Evolutionary conservation across 1,140 invertebrate genomes (phyloP), one percentile per base, ranked within the genome.

Genomic region (Mactra quadrangularis): DNA sequence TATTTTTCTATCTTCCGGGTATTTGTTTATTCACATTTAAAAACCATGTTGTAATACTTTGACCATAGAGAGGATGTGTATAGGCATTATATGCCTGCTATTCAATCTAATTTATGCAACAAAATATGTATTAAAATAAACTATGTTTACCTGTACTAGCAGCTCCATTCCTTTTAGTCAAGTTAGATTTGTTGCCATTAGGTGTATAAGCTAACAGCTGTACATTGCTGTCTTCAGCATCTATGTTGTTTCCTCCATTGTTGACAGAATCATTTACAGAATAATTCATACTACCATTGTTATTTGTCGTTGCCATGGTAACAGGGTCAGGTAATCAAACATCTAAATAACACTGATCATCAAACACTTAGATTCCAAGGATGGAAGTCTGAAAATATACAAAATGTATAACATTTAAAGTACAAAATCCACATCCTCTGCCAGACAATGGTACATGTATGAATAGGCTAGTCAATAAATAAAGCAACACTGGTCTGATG

Each of bases 81-180:
- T 6, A 19, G 4, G 6, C 17, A 55, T 6, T 9, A 7, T 19
- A 55, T 22, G 6, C 6, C 6, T 55, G 52, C 6, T 22, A 19
- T 19, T 22, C 6, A 6, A 22, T n/a, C 6, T 27, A 22, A 55
- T 7, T 55, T 9, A 55, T 6, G 19, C 3, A 6, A 7, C 52
- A 7, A 55, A 19, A 27, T n/a, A 4, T 22, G 19, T 19, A 55
- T 22, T 9, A 19, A 55, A 55, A 55, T 22, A 19, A 55, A n/a
- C 25, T 6, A 19, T 19, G 19, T n/a, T 11, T 47, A 68, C 64
- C 64, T 68, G 64, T 29, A 68, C 17, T 27, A 47, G 29, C 64
- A 22, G 64, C 27, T 22, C 64, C 64, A 68, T 68, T 68, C 31
- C 64, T 68, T 25, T 68, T 68, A 7, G 41, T 52, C 3, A 50